These are phyloP conservation scores for Triplophysa bombifrons DNA, from an alignment of 2,797 vertebrate genomes.

Conservation along the genomic window DNA sequence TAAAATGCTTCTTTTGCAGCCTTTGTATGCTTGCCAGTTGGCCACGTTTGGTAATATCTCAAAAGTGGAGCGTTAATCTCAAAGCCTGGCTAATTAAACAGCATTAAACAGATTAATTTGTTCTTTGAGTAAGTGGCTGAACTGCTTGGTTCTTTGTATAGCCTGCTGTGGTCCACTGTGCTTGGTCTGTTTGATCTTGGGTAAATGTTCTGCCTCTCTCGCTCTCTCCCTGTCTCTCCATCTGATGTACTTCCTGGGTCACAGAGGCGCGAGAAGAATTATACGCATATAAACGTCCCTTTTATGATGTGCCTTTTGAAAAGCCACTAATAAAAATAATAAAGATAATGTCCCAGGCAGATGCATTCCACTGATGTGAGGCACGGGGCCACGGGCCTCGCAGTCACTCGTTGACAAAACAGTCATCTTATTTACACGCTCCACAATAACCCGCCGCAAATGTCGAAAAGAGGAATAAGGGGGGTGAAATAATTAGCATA, in stretches of 20 bases:
- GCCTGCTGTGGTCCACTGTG: slow-evolving; percentile 15
- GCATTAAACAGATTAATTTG: slow-evolving; percentile 79
- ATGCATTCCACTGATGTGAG: slow-evolving; percentile 92
- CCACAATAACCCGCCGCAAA: slow-evolving; percentile 97
- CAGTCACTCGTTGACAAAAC: slow-evolving; percentile 98
- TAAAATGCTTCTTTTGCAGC: slow-evolving; percentile 77
- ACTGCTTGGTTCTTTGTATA: slow-evolving; percentile 40
- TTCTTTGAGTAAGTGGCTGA: slow-evolving; percentile 76
- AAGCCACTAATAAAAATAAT: slow-evolving; percentile 87
- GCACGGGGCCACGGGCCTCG: slow-evolving; percentile 81
- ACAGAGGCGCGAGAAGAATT: slow-evolving; percentile 66
- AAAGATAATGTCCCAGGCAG: slow-evolving; percentile 93
- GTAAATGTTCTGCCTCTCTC: slow-evolving; percentile 18
- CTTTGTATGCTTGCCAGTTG: slow-evolving; percentile 79
- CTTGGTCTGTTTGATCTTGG: slow-evolving; percentile 26
- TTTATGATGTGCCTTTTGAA: slow-evolving; percentile 76
- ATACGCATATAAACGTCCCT: slow-evolving; percentile 69
- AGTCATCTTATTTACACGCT: slow-evolving; percentile 99
- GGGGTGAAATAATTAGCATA: slow-evolving; percentile 99
- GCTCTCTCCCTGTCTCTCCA: slow-evolving; percentile 43
- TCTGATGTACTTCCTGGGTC: slow-evolving; percentile 72
- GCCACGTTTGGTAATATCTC: slow-evolving; percentile 75
- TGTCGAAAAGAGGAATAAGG: slow-evolving; percentile 96
- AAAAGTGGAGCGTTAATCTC: slow-evolving; percentile 79
- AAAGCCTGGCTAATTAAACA: slow-evolving; percentile 79